These are phyloP conservation scores for Tuberolachnus salignus DNA, from an alignment of 2,888 invertebrate genomes.

Conservation along the genomic window DNA sequence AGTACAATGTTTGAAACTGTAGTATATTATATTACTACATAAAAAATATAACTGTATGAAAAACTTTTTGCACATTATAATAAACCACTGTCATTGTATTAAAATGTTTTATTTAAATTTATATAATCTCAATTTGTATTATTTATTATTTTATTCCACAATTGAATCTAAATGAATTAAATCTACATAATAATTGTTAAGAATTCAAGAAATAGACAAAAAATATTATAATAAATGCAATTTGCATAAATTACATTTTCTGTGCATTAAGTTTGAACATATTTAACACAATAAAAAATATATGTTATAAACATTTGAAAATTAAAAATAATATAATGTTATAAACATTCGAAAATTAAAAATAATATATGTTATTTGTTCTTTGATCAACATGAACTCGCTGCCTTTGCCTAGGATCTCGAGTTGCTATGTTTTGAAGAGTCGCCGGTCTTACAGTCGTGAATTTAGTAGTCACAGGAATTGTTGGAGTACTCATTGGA, in stretches of 20 bases:
- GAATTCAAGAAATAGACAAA: neutral
- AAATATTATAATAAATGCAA: conserved; percentile 27
- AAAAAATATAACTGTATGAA: no score
- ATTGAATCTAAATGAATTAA: conserved; percentile 9
- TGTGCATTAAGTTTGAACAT: conserved; percentile 13
- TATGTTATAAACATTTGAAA: neutral
- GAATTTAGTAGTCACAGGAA: neutral
- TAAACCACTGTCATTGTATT: neutral
- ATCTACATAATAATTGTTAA: no score
- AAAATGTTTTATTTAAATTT: neutral
- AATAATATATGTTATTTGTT: conserved; percentile 48
- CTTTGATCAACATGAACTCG: conserved; percentile 49
- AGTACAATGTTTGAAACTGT: no score
- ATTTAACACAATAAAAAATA: neutral
- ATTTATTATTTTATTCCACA: neutral
- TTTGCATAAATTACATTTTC: neutral
- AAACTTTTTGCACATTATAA: neutral
- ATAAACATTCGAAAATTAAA: no score
- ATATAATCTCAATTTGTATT: neutral
- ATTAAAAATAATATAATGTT: no score
- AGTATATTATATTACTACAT: no score
- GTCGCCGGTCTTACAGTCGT: conserved; percentile 22
- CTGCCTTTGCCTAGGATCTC: conserved; percentile 48
- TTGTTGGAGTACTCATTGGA: conserved; percentile 25
- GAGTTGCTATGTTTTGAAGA: conserved; percentile 38